Evolutionary conservation across 2,113 vertebrate genomes (phyloP), one percentile per base, ranked within the genome.

Genomic region (Lasiurus cinereus): DNA sequence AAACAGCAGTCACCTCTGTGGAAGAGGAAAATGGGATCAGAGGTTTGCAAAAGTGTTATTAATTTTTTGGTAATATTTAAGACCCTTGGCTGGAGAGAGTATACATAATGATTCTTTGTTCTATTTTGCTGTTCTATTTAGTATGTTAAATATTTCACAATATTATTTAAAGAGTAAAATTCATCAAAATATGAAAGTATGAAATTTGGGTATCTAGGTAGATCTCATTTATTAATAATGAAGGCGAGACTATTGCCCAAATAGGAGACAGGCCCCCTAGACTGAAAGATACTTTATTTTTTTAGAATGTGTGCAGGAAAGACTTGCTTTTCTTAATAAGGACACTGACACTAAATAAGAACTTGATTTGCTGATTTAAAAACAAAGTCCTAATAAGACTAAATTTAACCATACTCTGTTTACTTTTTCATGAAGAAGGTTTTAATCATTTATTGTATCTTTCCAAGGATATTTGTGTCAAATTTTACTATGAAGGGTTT

Each of bases 371-470:
- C 21, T 93, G 50, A 83, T 50, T 89, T 86, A 76, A 79, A 92
- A 90, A 12, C 6, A 72, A 92, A 9, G 7, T 78, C 29, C 56
- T 48, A 86, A 54, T n/a, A 86, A 91, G 64, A 74, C 54, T 64
- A 56, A 90, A 95, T 52, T 79, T 90, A 94, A 80, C 33, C 10
- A 50, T 27, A 66, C 0, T 2, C 9, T 74, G 13, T 14, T 92
- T 64, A 90, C 4, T 79, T 70, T 56, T 90, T 94, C 83, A 84
- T 33, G 3, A 76, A 86, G 31, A 31, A 70, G 43, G 73, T 1
- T 95, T 93, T 78, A 64, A 83, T 78, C 80, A 84, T 76, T 83
- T 92, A 46, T 80, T 27, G 19, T 80, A 64, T 88, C 80, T 84
- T 90, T 93, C 89, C 31, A 88, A 94, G 39, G 33, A 91, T 1